These are phyloP conservation scores for Pseudorasbora parva DNA, from an alignment of 2,113 vertebrate genomes.

Conservation along the genomic window DNA sequence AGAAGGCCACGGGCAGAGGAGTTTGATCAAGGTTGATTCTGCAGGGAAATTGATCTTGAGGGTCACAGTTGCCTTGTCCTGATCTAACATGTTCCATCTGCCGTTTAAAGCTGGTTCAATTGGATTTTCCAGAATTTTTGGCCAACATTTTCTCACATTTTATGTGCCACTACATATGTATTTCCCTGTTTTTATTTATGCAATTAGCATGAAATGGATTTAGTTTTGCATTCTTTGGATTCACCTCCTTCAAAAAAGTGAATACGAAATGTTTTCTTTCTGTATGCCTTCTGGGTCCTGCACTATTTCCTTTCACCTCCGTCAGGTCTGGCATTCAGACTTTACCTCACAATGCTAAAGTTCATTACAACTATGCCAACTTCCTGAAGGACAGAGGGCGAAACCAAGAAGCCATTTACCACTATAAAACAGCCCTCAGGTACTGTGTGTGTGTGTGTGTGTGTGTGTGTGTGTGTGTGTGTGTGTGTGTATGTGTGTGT, in stretches of 20 bases:
- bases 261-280: not conserved
- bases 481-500: no score
- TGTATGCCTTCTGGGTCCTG: not conserved
- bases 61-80: no score
- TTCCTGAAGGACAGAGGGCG: slow-evolving; percentile 92
- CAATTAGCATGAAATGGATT: not conserved
- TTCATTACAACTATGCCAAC: slow-evolving; percentile 99
- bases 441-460: slow-evolving; percentile 40
- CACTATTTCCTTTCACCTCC: slow-evolving; percentile 29
- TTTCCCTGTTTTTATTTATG: not conserved
- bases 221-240: not conserved
- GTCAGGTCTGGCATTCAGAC: slow-evolving; percentile 94
- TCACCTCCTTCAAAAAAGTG: not conserved
- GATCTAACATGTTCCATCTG: no score
- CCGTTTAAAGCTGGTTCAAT: no score
- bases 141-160: no score
- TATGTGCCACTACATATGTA: no score
- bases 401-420: slow-evolving; percentile 85
- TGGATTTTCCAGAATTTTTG: no score
- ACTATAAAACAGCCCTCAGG: slow-evolving; percentile 89
- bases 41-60: no score
- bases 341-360: slow-evolving; percentile 97
- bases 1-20: no score
- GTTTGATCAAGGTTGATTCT: no score
- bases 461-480: not conserved